Conservation (phyloP, 2,113 vertebrate species). For the Bubo blakistoni region DNA sequence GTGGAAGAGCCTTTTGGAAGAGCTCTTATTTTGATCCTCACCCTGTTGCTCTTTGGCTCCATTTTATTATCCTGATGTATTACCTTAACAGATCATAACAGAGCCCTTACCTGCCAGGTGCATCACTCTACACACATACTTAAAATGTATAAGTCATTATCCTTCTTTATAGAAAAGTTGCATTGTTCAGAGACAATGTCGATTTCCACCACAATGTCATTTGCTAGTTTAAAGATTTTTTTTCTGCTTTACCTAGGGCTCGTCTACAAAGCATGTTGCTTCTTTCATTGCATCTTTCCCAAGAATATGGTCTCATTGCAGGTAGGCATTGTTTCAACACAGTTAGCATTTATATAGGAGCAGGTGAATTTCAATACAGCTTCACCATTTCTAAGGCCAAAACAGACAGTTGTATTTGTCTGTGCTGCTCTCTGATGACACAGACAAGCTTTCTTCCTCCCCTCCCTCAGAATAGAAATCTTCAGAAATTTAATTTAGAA, state of each 20-base stretch:
- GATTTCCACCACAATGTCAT: neutral
- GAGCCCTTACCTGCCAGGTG: neutral
- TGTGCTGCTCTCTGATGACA: neutral
- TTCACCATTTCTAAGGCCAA: neutral
- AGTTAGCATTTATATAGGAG: neutral
- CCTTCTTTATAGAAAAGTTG: neutral
- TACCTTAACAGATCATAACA: neutral
- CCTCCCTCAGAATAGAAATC: neutral
- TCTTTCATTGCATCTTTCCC: neutral
- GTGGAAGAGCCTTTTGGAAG: neutral
- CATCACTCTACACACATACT: neutral
- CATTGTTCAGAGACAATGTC: neutral
- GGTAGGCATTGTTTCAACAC: neutral
- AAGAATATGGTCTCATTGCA: neutral
- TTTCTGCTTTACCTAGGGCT: neutral
- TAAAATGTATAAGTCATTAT: neutral
- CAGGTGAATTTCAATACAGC: neutral
- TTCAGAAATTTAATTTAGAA: constrained; percentile 1
- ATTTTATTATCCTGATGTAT: neutral
- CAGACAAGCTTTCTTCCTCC: neutral
- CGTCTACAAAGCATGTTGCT: neutral
- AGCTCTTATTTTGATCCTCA: neutral
- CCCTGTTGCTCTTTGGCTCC: neutral
- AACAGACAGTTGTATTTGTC: neutral
- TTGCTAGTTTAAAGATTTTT: neutral